These are phyloP conservation scores for Mola mola DNA, from an alignment of 2,113 vertebrate genomes.

Conservation along the genomic window DNA sequence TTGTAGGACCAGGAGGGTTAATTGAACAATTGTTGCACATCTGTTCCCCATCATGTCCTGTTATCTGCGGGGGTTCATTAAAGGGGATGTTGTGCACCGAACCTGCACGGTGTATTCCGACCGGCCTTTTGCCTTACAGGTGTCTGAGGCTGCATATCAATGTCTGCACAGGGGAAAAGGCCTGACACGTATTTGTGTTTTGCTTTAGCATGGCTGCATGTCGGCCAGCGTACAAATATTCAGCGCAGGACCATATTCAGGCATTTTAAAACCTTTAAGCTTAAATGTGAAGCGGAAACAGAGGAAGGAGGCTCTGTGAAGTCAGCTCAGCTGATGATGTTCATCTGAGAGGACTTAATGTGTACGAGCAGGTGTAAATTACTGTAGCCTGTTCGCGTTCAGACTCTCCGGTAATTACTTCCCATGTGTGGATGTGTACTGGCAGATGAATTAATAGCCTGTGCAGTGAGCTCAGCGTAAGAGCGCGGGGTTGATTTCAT, in stretches of 20 bases:
- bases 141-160: too few species aligned
- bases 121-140: too few species aligned
- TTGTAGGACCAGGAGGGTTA: slow-evolving; percentile 26
- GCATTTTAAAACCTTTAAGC: too few species aligned
- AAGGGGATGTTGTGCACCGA: slow-evolving; percentile 18
- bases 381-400: slow-evolving; percentile 8
- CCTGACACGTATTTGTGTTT: too few species aligned
- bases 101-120: too few species aligned
- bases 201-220: too few species aligned
- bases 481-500: slow-evolving; percentile 24
- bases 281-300: too few species aligned
- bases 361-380: slow-evolving; percentile 38
- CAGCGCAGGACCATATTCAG: too few species aligned
- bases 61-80: slow-evolving; percentile 53
- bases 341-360: not conserved
- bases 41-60: slow-evolving; percentile 57
- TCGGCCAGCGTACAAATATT: too few species aligned
- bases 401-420: slow-evolving; percentile 35
- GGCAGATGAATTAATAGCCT: slow-evolving; percentile 32
- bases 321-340: not conserved
- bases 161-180: too few species aligned
- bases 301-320: too few species aligned
- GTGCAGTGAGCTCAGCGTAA: slow-evolving; percentile 16
- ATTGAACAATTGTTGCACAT: slow-evolving; percentile 62
- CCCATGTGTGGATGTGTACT: slow-evolving; percentile 19